Evolutionary conservation across 2,797 vertebrate genomes (phyloP).

Genomic region (Siniperca scherzeri): DNA sequence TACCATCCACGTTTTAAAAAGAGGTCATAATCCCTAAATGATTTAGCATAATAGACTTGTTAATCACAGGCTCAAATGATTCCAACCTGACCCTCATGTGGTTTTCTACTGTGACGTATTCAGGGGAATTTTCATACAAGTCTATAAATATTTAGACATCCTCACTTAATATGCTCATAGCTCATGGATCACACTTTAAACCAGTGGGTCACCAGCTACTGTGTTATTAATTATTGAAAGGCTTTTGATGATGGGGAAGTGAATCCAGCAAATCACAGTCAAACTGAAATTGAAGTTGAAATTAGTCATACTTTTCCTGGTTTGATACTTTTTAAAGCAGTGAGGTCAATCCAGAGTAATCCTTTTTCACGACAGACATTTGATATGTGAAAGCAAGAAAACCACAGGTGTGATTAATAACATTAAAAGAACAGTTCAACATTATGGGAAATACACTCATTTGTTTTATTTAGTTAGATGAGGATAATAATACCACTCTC

Average conservation of each 20-base stretch:
- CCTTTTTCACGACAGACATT: background rate
- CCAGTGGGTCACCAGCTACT: background rate
- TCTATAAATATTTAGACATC: background rate
- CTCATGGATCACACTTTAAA: background rate
- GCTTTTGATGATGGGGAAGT: background rate
- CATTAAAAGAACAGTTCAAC: background rate
- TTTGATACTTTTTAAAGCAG: too few relatives aligned
- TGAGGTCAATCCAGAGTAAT: background rate
- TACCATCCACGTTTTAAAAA: too few relatives aligned
- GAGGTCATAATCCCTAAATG: background rate
- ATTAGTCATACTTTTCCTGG: too few relatives aligned
- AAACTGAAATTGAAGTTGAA: background rate
- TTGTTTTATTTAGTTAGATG: too few relatives aligned
- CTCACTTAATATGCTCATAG: background rate
- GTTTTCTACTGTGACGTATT: conserved; percentile 1
- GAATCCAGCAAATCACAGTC: background rate
- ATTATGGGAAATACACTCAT: background rate
- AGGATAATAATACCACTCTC: too few relatives aligned
- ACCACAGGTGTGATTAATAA: background rate
- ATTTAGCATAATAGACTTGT: background rate
- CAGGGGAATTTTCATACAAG: background rate
- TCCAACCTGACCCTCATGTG: background rate
- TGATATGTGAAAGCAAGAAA: background rate
- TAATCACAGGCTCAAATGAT: background rate
- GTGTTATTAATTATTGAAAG: background rate